Evolutionary conservation across 1,140 invertebrate genomes (phyloP), one percentile per base, ranked within the genome.

Genomic region (Achatina immaculata): DNA sequence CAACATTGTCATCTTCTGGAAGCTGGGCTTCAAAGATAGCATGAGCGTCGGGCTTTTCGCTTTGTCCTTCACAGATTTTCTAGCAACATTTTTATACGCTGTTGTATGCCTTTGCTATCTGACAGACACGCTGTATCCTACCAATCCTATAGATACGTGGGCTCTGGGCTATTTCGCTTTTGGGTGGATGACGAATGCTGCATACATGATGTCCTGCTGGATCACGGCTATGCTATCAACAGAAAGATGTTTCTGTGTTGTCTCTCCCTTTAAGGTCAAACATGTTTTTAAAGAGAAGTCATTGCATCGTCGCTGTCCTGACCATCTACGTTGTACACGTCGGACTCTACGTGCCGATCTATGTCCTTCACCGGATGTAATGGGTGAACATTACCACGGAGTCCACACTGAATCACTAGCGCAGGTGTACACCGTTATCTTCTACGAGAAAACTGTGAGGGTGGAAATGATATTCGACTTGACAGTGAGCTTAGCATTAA

Each of bases 231-330:
- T 73, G 7, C 24, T 73, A 45, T 28, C 71, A n/a, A 31, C 48
- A 3, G 71, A 73, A 48, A 48, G 45, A 48, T 73, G 71, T 19
- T 73, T 45, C 24, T 73, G 71, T 48, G 71, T 73, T 31, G 71
- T 73, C 7, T 43, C 24, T 48, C 71, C 71, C 2, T 73, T 73
- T 34, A 43, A 48, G 7, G 71, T 73, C 21, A 43, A 48, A 11
- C 43, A 73, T 3, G 34, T 48, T 2, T 73, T 73, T n/a, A n/a
- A 73, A 42, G 7, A 73, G 43, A 48, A n/a, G 4, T 14, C 40
- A 43, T 1, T 48, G 71, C 31, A 0, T 73, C 1, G 21, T 48
- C 11, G 14, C 43, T 24, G 48, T 73, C 16, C 9, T 51, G 28
- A 34, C 28, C 11, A 73, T 73, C 2, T 73, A n/a, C n/a, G 36